These are phyloP conservation scores for Felis catus DNA, from an alignment of 2,113 vertebrate genomes.

Conservation along the genomic window DNA sequence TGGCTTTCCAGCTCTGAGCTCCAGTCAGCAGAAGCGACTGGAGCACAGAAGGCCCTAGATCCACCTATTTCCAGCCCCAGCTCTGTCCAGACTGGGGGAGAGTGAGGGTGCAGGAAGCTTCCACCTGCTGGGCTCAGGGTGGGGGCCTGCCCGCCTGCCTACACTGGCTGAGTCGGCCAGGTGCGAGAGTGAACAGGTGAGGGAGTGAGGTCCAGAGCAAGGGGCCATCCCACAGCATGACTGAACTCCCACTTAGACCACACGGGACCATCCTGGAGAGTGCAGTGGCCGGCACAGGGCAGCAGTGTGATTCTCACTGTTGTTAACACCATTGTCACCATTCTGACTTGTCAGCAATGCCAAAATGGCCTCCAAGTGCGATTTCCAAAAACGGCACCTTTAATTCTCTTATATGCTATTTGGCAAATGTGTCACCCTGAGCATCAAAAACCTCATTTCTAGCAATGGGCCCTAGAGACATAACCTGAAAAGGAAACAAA, in stretches of 20 bases:
- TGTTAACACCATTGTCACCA: not conserved
- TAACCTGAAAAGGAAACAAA: not conserved
- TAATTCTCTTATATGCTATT: not conserved
- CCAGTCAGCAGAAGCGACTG: not conserved
- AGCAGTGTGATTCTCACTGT: not conserved
- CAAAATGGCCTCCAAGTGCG: not conserved
- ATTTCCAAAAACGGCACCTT: not conserved
- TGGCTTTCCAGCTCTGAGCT: not conserved
- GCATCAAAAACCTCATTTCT: not conserved
- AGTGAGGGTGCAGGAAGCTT: not conserved
- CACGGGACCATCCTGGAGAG: not conserved
- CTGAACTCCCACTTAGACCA: not conserved
- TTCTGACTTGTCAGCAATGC: not conserved
- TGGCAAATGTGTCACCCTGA: not conserved
- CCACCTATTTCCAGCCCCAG: too few relatives aligned
- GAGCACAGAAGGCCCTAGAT: not conserved
- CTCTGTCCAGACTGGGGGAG: too few relatives aligned
- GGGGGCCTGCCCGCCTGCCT: fast-evolving
- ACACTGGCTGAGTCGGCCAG: not conserved
- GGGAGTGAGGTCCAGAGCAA: not conserved
- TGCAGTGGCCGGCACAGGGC: fast-evolving
- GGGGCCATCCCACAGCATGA: fast-evolving
- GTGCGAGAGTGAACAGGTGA: fast-evolving
- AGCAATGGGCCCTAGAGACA: not conserved
- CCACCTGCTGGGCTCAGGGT: not conserved